Percentiles rank a stretch among this genome's conserved stretches.
These are phyloP conservation scores for Tiliacea citrago DNA, from an alignment of 2,888 invertebrate species.

Conservation along the genomic window DNA sequence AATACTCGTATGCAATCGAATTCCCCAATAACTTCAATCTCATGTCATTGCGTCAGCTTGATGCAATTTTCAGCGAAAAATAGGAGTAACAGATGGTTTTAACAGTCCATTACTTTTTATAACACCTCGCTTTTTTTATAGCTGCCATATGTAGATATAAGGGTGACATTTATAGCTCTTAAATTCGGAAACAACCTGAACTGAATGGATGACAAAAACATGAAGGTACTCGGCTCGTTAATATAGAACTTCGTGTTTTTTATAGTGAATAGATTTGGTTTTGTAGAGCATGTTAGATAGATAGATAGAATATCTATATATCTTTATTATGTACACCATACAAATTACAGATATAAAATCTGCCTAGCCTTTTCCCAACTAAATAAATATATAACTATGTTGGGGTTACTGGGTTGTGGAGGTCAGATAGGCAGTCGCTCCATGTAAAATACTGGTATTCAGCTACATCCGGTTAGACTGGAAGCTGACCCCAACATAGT, in stretches of 20 bases:
- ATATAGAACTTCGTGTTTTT: not conserved
- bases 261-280: not conserved
- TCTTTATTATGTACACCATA: no score
- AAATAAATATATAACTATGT: no score
- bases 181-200: slow-evolving; percentile 38
- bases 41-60: slow-evolving; percentile 37
- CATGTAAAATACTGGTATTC: no score
- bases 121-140: slow-evolving; percentile 53
- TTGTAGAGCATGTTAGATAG: no score
- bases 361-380: no score
- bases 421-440: no score
- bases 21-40: slow-evolving; percentile 48
- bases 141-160: slow-evolving; percentile 41
- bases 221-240: not conserved
- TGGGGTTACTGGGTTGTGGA: no score
- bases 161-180: slow-evolving; percentile 44
- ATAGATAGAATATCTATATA: no score
- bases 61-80: slow-evolving; percentile 53
- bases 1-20: slow-evolving; percentile 47
- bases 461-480: no score
- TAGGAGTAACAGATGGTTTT: slow-evolving; percentile 54
- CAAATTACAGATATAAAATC: no score
- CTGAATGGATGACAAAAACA: slow-evolving; percentile 13
- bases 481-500: no score
- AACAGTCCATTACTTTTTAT: slow-evolving; percentile 58